Evolutionary conservation across 2,113 vertebrate species (phyloP).

Genomic region (Leucosticte australis): DNA sequence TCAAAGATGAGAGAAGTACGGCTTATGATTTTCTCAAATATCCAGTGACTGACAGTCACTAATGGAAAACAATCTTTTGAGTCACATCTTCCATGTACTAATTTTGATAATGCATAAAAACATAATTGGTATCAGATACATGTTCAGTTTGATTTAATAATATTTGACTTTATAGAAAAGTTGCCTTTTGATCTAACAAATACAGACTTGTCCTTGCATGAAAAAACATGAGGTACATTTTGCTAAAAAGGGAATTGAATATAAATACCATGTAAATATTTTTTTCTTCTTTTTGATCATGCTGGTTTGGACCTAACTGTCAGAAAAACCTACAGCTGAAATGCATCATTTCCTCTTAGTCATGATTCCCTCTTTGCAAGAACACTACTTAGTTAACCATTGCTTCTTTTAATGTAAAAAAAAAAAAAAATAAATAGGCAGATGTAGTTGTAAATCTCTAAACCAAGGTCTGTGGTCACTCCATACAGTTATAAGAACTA

Average conservation of each 20-base stretch:
- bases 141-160: neutral
- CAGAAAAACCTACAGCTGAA: neutral
- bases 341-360: neutral
- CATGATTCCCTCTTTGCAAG: neutral
- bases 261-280: neutral
- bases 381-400: neutral
- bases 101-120: neutral
- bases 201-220: neutral
- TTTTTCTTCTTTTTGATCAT: neutral
- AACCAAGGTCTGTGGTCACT: neutral
- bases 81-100: neutral
- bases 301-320: neutral
- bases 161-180: neutral
- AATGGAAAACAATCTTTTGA: neutral
- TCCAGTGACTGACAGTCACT: neutral
- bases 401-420: neutral
- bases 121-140: neutral
- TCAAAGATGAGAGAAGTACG: neutral
- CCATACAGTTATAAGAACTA: neutral
- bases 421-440: neutral
- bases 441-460: neutral
- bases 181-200: neutral
- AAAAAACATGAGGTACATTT: neutral
- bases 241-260: neutral
- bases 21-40: neutral